Base-by-base conservation (phyloP, 2,888 invertebrate species). In the Deilephila porcellus region DNA sequence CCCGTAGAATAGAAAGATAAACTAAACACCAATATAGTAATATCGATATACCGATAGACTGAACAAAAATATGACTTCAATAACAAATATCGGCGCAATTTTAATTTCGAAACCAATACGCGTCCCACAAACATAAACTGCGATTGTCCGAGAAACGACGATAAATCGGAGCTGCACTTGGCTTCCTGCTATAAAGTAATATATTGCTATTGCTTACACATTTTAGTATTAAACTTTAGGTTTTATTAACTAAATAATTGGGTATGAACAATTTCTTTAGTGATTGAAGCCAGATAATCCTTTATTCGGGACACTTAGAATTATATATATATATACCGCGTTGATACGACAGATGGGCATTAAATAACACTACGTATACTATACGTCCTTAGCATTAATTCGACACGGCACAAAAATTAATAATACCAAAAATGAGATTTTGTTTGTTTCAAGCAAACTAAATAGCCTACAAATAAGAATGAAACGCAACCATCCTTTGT, bases 111-210 rank as follows among this genome's bases (percentile, higher is more conserved):
- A 81, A 79, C 74, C 72, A 77, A 79, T 77, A 81, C 82, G 82
- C 82, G 82, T 80, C 80, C 76, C 77, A 79, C 83, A 84, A 83
- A 83, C 83, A 81, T 85, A 82, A 82, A 78, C 73, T 52, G 80
- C 83, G 82, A 83, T 74, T 77, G 76, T 76, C 76, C 85, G 84
- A 80, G 75, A 79, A 75, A 76, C 83, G 84, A 84, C 86, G 76
- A 86, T 86, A 83, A 85, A 86, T 87, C 80, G 85, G 84, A 79
- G 83, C 80, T 78, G n/a, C 25, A 45, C 70, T 29, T 56, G 25
- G 37, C 71, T 71, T 20, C 37, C 37, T 45, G 7, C 34, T 6
- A 45, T 45, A 14, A 45, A 17, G n/a, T 56, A 17, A 56, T 56
- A 56, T 64, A 45, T 37, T 64, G 11, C 11, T 64, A 64, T 37